Evolutionary conservation across 2,888 invertebrate genomes (phyloP), one percentile per base, ranked within the genome.

Genomic region (Dioctria rufipes): DNA sequence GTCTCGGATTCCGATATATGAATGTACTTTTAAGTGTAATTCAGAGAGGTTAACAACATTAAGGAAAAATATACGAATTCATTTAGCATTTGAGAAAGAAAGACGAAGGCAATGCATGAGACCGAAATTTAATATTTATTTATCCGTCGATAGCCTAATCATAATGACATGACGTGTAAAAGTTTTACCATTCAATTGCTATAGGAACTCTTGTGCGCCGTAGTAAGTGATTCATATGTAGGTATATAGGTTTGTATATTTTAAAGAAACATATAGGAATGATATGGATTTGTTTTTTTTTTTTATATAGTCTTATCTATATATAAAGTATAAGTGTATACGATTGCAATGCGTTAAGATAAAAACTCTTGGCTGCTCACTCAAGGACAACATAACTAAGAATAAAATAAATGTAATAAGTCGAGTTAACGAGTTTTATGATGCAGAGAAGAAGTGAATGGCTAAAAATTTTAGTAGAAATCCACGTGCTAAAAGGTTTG

Each of bases 31-130:
- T 39, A 60, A 54, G 58, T 58, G 46, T 13, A 5, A 49, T 51
- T 40, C 39, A 3, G 39, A 58, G 73, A 73, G 73, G 73, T 73
- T 73, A 73, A 73, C 73, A 73, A 73, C 73, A 73, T 73, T 73
- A 73, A 58, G 60, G 25, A 73, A 73, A 25, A 25, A 25, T 25
- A 73, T 13, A 8, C 9, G 25, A 43, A 40, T 61, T 61, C 6
- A 40, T 61, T 1, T 2, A n/a, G 37, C 13, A 11, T 54, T 46
- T 46, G 49, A 25, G 25, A 25, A 25, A 25, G 25, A 5, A 54
- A 11, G 54, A n/a, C 11, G 11, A 4, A 54, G 8, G 54, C 54
- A 4, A 54, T 46, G 46, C 11, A 54, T 54, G 54, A 2, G 54
- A n/a, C 11, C 54, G 11, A 54, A 54, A 54, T 54, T 4, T 25